Base-by-base conservation (phyloP, 2,113 vertebrate genomes). In the Percopsis transmontana region DNA sequence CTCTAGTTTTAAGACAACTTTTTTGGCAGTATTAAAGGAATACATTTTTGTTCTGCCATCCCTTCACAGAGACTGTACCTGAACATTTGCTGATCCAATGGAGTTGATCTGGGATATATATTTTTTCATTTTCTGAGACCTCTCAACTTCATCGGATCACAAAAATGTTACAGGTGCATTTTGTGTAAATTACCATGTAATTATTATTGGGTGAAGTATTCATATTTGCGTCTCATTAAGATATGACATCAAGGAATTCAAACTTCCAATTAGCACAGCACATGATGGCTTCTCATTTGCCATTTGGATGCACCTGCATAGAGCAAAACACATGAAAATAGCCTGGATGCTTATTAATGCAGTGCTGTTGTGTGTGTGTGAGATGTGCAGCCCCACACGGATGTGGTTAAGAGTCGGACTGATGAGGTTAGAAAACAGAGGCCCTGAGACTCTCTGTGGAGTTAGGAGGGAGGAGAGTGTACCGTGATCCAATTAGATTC, bases 211-310 rank as follows among this genome's bases (percentile, higher is more conserved):
- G 19, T 21, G 11, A 4, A 33, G 10, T n/a, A 13, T 74, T 58
- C 58, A 21, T 59, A 57, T 61, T 70, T 71, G 41, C 45, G 24
- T 74, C 58, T 67, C 69, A 59, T 74, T 65, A 79, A 77, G 1
- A 33, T 62, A 64, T 69, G 68, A 82, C 76, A 68, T 84, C 57
- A 69, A 79, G 74, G 85, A 83, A 87, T 85, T 81, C 81, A 84
- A 83, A 73, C 76, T 82, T 74, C 77, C 76, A 72, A 78, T 86
- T 84, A 85, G 74, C 67, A 33, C 66, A 66, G 74, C 66, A 68
- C 86, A 81, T 75, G 72, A 85, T 81, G 81, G 84, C 84, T 89
- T 85, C 81, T 86, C 81, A 63, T 77, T 69, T 86, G 83, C 71
- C 82, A 76, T 90, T 64, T 68, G 74, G 72, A 82, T 57, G 68